phyloP scores from a whole-genome alignment of 1,140 invertebrate genomes.

The Psix sp. region DNA sequence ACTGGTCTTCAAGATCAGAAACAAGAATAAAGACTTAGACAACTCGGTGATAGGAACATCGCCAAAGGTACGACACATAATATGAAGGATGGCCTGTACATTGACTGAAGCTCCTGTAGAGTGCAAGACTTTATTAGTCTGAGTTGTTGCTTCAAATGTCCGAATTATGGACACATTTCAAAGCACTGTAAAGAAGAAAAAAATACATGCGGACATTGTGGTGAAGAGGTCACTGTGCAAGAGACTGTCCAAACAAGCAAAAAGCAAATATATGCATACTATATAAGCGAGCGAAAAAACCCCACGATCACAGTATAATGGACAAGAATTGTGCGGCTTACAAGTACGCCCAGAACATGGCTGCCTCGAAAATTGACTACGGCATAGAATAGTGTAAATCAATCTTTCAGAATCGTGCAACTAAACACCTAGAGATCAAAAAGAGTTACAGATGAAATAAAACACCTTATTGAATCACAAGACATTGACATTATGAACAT shows the following conservation, averaged over 20 bases:
- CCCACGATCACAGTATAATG: neutral
- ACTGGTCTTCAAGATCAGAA: conserved; percentile 7
- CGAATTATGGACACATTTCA: conserved; percentile 37
- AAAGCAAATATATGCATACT: conserved; percentile 1
- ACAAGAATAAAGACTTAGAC: neutral
- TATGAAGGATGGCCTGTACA: conserved; percentile 6
- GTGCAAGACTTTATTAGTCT: conserved; percentile 21
- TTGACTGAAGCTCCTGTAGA: conserved; percentile 25
- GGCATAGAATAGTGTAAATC: neutral
- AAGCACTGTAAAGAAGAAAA: conserved; percentile 35
- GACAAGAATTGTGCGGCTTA: conserved; percentile 7
- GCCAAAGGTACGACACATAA: conserved; percentile 3
- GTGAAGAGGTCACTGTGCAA: conserved; percentile 9
- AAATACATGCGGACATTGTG: conserved; percentile 39
- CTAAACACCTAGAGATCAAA: conserved; percentile 9
- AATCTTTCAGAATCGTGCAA: conserved; percentile 6
- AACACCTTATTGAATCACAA: neutral
- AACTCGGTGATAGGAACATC: conserved; percentile 29
- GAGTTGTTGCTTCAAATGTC: conserved; percentile 52
- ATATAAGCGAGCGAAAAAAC: conserved; percentile 24
- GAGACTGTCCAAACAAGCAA: conserved; percentile 24
- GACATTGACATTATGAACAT: neutral
- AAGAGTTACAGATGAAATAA: conserved; percentile 4
- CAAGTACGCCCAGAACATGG: conserved; percentile 2
- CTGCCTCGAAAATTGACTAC: conserved; percentile 10